Conservation (phyloP, 1,140 invertebrate species). For the Aphelenchoides avenae region DNA sequence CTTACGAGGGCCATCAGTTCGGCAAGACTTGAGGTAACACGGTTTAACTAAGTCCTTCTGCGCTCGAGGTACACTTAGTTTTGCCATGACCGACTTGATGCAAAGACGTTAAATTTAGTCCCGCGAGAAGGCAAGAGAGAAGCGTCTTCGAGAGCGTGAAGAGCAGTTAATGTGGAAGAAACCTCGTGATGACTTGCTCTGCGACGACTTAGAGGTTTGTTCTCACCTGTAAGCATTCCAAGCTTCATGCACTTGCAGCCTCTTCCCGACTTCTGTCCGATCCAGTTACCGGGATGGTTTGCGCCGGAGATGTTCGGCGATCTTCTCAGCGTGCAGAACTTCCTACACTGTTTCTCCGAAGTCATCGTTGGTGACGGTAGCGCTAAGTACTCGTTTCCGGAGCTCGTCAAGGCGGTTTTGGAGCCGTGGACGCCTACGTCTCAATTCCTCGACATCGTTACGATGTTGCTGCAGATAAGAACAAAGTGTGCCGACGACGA, state of each 20-base stretch:
- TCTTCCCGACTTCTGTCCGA: slow-evolving; percentile 13
- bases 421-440: neutral
- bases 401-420: slow-evolving; percentile 22
- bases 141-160: slow-evolving; percentile 19
- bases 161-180: slow-evolving; percentile 6
- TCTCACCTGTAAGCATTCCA: neutral
- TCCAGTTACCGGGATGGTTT: slow-evolving; percentile 24
- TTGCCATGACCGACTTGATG: too few species aligned
- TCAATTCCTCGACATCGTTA: slow-evolving; percentile 4
- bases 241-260: slow-evolving; percentile 17
- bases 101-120: neutral
- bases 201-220: slow-evolving; percentile 31
- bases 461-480: slow-evolving; percentile 6
- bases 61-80: too few species aligned
- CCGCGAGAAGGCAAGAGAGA: slow-evolving; percentile 9
- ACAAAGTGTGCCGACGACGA: slow-evolving; percentile 6
- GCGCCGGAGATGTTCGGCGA: slow-evolving; percentile 16
- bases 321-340: slow-evolving; percentile 18
- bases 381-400: slow-evolving; percentile 16
- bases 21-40: too few species aligned
- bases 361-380: neutral
- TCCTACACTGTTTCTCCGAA: slow-evolving; percentile 23
- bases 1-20: too few species aligned
- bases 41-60: too few species aligned
- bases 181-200: slow-evolving; percentile 28